Evolutionary conservation across 2,113 vertebrate species (phyloP), one percentile per base, ranked within the genome.

Genomic region (Rhegmatorhina hoffmannsi): DNA sequence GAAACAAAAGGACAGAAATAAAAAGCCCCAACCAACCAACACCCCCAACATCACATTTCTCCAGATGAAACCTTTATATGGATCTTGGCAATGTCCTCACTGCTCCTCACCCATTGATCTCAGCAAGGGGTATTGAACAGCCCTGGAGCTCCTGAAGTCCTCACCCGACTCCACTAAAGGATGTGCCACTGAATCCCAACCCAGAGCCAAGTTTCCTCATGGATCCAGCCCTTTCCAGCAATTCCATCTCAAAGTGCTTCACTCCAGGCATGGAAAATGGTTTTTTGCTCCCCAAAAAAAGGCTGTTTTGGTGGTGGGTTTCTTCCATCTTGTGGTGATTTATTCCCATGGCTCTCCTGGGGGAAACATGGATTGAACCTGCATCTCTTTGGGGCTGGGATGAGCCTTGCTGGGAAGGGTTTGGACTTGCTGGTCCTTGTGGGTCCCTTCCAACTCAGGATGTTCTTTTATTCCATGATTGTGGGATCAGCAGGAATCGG

Each of bases 31-130:
- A 26, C 13, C 38, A 75, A 16, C 16, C 56, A 79, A 29, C 38
- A 49, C 43, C 20, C 20, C 68, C 59, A 50, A 59, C 34, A 28
- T 56, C 82, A 87, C 16, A 38, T 92, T 95, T 70, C 53, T 77
- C 44, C 60, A 79, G 92, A 95, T 94, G 81, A 94, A 96, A 96
- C 95, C 92, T 94, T 95, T 91, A 94, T 97, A 46, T 91, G 56
- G 40, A 96, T 95, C 92, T 81, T 62, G 89, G 95, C 91, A 92
- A 91, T 92, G 92, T 95, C 95, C 94, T 95, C 94, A 95, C 95
- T 85, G 63, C 91, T 7, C 26, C 77, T 89, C 31, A 25, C 60
- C 76, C 92, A 96, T 97, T 75, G 95, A 97, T 96, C 10, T 36
- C 50, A 75, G 76, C 1, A 8, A 89, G 87, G 77, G 0, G 15